Conservation (phyloP, 2,113 vertebrate genomes). For the Tichodroma muraria region DNA sequence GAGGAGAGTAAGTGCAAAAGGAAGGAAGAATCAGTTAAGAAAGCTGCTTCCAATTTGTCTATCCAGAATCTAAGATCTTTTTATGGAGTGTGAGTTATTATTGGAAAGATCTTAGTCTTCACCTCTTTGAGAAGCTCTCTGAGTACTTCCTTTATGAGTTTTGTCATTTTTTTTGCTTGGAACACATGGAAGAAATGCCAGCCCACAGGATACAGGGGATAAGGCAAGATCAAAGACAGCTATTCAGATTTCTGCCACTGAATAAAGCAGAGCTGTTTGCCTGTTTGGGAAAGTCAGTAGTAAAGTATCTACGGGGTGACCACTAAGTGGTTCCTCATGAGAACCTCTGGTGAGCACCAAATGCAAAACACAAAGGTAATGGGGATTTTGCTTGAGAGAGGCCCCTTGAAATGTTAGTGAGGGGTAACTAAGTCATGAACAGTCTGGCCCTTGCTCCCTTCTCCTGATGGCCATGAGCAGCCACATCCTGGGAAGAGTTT, state of each 20-base stretch:
- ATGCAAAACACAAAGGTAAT: background rate
- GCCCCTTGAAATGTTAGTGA: background rate
- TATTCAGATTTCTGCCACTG: background rate
- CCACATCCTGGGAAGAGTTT: background rate
- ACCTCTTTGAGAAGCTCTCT: background rate
- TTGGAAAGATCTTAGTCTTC: background rate
- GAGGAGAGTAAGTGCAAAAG: background rate
- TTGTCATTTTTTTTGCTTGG: background rate
- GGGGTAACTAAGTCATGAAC: background rate
- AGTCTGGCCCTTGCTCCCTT: background rate
- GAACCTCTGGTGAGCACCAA: background rate
- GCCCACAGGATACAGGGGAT: background rate
- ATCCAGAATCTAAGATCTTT: background rate
- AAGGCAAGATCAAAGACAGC: background rate
- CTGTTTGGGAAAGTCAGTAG: background rate
- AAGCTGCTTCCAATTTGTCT: background rate
- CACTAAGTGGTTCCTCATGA: background rate
- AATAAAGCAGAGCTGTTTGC: background rate
- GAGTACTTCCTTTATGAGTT: background rate
- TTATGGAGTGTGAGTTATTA: background rate
- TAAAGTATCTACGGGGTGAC: background rate
- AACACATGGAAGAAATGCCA: background rate
- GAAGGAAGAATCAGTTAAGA: background rate
- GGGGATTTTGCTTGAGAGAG: background rate
- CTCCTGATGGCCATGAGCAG: background rate